Conservation (phyloP, 2,888 invertebrate genomes). For the Mechanitis messenoides region DNA sequence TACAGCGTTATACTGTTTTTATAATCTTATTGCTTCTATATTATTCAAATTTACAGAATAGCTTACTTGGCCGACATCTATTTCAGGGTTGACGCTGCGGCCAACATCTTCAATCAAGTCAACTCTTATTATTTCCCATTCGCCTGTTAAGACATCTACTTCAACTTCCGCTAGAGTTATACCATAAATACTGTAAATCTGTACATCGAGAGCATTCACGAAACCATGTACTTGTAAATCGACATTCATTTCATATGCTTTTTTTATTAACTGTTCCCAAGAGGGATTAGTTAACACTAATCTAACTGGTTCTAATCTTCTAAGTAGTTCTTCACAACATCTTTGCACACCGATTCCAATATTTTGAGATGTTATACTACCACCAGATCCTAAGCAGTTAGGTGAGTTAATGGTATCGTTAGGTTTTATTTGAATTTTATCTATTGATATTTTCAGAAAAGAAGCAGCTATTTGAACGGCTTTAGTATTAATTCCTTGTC, state of each 20-base stretch:
- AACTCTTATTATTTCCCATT: slow-evolving; percentile 77
- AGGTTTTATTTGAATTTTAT: slow-evolving; percentile 80
- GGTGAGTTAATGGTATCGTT: slow-evolving; percentile 77
- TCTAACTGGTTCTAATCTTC: slow-evolving; percentile 55
- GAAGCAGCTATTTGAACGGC: slow-evolving; percentile 80
- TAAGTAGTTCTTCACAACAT: slow-evolving; percentile 40
- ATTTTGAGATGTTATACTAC: slow-evolving; percentile 65
- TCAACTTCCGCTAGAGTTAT: slow-evolving; percentile 80
- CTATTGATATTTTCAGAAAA: slow-evolving; percentile 79
- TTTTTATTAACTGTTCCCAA: slow-evolving; percentile 75
- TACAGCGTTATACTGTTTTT: too few relatives aligned
- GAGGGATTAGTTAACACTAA: slow-evolving; percentile 62
- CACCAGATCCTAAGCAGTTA: slow-evolving; percentile 80
- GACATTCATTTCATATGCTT: slow-evolving; percentile 65
- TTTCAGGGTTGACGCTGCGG: slow-evolving; percentile 79
- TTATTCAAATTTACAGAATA: not conserved
- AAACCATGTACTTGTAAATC: slow-evolving; percentile 73
- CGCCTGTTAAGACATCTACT: slow-evolving; percentile 85
- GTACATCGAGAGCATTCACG: slow-evolving; percentile 57
- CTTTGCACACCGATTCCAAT: slow-evolving; percentile 42
- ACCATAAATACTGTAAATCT: slow-evolving; percentile 77
- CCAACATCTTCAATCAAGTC: slow-evolving; percentile 84
- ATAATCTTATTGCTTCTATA: not conserved
- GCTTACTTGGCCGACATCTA: slow-evolving; percentile 81
- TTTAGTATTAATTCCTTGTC: slow-evolving; percentile 87